Evolutionary conservation across 1,140 invertebrate genomes (phyloP).

Genomic region (Macrobrachium rosenbergii): DNA sequence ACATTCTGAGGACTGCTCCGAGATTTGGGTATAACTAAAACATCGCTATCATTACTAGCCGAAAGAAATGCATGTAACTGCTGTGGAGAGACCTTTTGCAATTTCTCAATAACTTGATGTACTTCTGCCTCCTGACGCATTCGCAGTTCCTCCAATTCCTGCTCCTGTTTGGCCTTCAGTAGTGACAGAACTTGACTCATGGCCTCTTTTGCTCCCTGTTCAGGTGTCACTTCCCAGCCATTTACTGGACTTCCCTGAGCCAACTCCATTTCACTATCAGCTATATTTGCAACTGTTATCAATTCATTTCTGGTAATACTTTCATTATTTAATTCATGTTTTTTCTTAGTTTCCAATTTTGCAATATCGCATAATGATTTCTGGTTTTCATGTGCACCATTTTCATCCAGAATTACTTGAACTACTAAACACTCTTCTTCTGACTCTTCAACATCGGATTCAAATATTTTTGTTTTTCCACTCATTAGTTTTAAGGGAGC

Average conservation of each 20-base stretch:
- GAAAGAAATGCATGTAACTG: constrained; percentile 36
- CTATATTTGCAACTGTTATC: neutral
- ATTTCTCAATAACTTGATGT: constrained; percentile 27
- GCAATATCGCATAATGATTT: neutral
- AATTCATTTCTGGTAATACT: too few relatives aligned
- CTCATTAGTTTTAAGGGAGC: neutral
- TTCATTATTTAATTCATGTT: neutral
- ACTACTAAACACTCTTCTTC: constrained; percentile 57
- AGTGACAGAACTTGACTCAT: constrained; percentile 42
- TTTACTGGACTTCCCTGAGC: neutral
- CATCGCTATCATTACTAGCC: constrained; percentile 28
- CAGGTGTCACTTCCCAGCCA: neutral
- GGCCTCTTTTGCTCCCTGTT: neutral
- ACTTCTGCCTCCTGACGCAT: constrained; percentile 43
- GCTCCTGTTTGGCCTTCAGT: constrained; percentile 35
- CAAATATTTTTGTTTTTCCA: neutral
- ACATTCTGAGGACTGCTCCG: neutral
- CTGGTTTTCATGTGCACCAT: neutral
- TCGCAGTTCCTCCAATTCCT: constrained; percentile 50
- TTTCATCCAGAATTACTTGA: constrained; percentile 26
- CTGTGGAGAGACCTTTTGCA: constrained; percentile 30
- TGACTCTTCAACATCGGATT: constrained; percentile 35
- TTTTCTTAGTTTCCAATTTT: neutral
- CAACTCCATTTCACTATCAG: constrained; percentile 10
- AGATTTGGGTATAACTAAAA: neutral